Evolutionary conservation across 1,140 invertebrate species (phyloP), one percentile per base, ranked within the genome.

Genomic region (Megathymus violae): DNA sequence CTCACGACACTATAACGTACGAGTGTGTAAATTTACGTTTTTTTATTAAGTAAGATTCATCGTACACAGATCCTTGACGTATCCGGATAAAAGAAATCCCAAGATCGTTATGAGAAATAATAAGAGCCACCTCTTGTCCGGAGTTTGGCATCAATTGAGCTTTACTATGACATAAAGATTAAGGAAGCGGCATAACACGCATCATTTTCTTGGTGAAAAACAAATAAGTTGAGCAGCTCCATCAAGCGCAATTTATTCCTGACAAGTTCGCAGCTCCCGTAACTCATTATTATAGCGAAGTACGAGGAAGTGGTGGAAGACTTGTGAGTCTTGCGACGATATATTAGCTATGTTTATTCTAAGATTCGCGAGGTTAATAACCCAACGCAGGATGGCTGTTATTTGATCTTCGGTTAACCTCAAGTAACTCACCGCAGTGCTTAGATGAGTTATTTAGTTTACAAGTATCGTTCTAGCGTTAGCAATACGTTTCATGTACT

Each of bases 221-320:
- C 80, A 84, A 77, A 84, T 85, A 85, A 81, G 83, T 83, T 62
- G 71, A 78, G 71, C 67, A 78, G 67, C 62, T 64, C 73, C 74
- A 77, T 74, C 62, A 72, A 74, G 63, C 22, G 69, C 62, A 67
- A 77, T 80, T 77, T 73, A 79, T 82, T 68, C 64, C 58, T 54
- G 56, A 68, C 63, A 65, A 75, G 54, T 76, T 75, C 51, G 67
- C 27, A 54, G 50, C 63, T 50, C 52, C 62, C 70, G 76, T 78
- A 77, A 78, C 63, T 80, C 74, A 77, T 74, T 76, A 79, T 76
- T 75, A 84, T 71, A 62, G 65, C 62, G 59, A 71, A 62, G 69
- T 77, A 76, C 62, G 59, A 71, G 64, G 69, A 78, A 76, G 70
- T 65, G 59, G n/a, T 47, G 76, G 76, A 83, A 81, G 76, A 79